Conservation (phyloP, 2,888 invertebrate genomes). For the Chrysomela aeneicollis region DNA sequence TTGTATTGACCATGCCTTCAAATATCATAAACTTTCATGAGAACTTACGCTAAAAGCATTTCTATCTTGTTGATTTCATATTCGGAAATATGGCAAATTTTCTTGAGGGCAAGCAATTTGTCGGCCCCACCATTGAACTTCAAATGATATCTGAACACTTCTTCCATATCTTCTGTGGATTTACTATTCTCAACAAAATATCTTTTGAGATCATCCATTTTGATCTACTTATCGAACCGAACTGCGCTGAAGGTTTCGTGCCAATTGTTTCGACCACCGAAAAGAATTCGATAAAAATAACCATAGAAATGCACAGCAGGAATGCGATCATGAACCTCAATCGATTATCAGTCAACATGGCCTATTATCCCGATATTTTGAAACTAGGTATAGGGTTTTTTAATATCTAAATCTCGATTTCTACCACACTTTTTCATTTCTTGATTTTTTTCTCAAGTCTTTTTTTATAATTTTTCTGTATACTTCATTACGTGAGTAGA, state of each 20-base stretch:
- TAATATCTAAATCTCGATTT: no score
- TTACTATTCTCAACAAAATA: conserved; percentile 31
- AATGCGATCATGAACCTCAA: neutral
- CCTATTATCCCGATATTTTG: no score
- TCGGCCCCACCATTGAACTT: conserved; percentile 43
- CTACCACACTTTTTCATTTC: conserved; percentile 19
- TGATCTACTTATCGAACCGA: conserved; percentile 1
- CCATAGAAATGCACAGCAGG: neutral
- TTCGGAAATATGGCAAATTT: conserved; percentile 45
- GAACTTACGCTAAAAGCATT: conserved; percentile 43
- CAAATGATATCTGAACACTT: conserved; percentile 42
- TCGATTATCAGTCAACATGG: conserved; percentile 3
- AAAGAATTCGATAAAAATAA: conserved; percentile 19
- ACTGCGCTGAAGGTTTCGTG: neutral
- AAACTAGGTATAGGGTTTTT: no score
- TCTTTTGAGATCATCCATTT: conserved; percentile 30
- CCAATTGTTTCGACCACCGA: neutral
- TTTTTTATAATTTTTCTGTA: no score
- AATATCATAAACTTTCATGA: no score
- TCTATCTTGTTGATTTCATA: conserved; percentile 44
- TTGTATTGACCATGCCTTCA: no score
- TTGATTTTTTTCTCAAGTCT: neutral
- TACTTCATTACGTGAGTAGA: no score
- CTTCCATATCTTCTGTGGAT: conserved; percentile 38
- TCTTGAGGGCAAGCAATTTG: conserved; percentile 43